phyloP scores from a whole-genome alignment of 2,113 vertebrate species.

The Apodemus speciosus region DNA sequence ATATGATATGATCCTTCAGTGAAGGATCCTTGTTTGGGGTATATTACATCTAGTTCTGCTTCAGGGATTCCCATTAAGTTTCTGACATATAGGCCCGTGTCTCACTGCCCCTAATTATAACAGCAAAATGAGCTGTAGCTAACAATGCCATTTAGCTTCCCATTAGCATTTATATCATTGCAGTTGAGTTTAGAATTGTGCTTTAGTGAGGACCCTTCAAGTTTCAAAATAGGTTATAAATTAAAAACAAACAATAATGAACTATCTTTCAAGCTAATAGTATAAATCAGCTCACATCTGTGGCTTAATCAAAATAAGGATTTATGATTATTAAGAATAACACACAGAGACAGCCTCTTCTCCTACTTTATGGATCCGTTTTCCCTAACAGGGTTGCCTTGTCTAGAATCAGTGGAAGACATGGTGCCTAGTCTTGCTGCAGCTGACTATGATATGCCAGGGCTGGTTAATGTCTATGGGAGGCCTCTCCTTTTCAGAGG shows the following conservation, averaged over 20 bases:
- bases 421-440: no score
- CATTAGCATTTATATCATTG: constrained; percentile 52
- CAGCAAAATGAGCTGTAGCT: constrained; percentile 70
- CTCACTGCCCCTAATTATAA: constrained; percentile 71
- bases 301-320: constrained; percentile 9
- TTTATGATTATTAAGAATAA: constrained; percentile 63
- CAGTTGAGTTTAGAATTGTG: constrained; percentile 57
- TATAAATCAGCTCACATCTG: constrained; percentile 41
- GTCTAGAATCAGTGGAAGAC: no score
- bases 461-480: no score
- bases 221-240: constrained; percentile 52
- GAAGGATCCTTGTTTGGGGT: constrained; percentile 40
- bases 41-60: constrained; percentile 65
- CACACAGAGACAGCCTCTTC: no score
- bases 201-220: constrained; percentile 32
- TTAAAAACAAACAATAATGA: constrained; percentile 36
- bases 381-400: no score
- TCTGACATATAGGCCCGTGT: constrained; percentile 59
- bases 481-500: no score
- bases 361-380: no score
- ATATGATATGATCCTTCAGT: constrained; percentile 49
- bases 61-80: constrained; percentile 71
- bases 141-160: constrained; percentile 49
- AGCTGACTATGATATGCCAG: no score
- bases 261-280: constrained; percentile 8